phyloP scores from a whole-genome alignment of 2,888 invertebrate genomes.

The Amblyjoppa fuscipennis region DNA sequence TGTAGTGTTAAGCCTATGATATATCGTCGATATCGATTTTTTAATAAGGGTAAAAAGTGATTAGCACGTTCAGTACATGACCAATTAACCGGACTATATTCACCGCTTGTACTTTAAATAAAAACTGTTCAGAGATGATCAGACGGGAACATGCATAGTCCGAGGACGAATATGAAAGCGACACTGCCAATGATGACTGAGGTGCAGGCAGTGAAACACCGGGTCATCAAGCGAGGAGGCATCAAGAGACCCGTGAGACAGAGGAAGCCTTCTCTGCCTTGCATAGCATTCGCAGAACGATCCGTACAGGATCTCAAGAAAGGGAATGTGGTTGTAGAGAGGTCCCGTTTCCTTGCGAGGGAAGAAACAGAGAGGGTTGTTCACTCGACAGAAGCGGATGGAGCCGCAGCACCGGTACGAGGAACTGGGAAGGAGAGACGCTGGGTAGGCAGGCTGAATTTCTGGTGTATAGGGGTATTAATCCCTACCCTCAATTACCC shows the following conservation, averaged over 20 bases:
- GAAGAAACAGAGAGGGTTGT: conserved; percentile 66
- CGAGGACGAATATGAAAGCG: not conserved
- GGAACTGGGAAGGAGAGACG: conserved; percentile 54
- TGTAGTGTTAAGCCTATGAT: not conserved
- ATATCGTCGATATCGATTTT: not conserved
- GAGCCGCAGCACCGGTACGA: conserved; percentile 48
- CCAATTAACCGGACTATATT: not conserved
- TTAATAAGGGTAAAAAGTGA: not conserved
- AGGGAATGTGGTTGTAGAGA: conserved; percentile 63
- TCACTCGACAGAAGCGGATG: conserved; percentile 52
- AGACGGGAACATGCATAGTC: not conserved
- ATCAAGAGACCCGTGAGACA: conserved; percentile 27
- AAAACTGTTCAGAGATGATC: not conserved
- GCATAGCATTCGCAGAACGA: conserved; percentile 35
- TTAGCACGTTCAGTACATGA: not conserved
- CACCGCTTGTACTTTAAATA: not conserved
- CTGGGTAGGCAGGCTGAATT: conserved; percentile 64
- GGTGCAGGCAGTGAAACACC: not conserved
- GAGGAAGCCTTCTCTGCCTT: conserved; percentile 30
- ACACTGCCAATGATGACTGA: not conserved
- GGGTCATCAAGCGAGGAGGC: conserved; percentile 16
- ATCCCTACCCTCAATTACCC: conserved; percentile 86
- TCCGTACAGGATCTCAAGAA: conserved; percentile 62
- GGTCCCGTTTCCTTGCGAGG: conserved; percentile 58
- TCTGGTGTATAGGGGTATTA: conserved; percentile 85